phyloP scores from a whole-genome alignment of 2,888 invertebrate genomes.

The Hirtodrosophila duncani region DNA sequence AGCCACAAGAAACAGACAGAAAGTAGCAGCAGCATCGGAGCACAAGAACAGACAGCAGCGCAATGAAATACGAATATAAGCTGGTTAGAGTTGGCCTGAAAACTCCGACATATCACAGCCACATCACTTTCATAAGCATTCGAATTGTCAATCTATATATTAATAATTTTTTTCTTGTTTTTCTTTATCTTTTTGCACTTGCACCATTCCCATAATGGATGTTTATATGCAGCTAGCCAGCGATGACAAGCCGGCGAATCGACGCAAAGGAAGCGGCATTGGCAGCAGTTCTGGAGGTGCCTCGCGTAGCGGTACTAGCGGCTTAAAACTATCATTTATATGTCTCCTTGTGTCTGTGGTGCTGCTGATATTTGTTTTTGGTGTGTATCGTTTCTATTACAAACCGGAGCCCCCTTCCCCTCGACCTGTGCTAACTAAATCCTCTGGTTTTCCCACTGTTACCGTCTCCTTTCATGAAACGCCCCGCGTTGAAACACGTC shows the following conservation, averaged over 20 bases:
- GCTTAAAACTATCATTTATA: constrained; percentile 76
- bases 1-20: constrained; percentile 31
- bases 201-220: no score
- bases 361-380: constrained; percentile 75
- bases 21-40: constrained; percentile 1
- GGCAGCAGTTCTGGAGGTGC: constrained; percentile 35
- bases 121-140: not conserved
- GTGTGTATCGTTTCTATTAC: constrained; percentile 61
- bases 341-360: constrained; percentile 75
- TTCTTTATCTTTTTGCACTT: not conserved
- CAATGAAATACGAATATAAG: constrained; percentile 73
- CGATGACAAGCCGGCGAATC: constrained; percentile 58
- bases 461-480: constrained; percentile 33
- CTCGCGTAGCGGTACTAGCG: constrained; percentile 59
- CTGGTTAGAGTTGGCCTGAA: constrained; percentile 48
- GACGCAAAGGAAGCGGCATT: constrained; percentile 61
- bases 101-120: not conserved
- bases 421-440: constrained; percentile 44
- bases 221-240: constrained; percentile 54
- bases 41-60: constrained; percentile 18
- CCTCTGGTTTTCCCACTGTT: constrained; percentile 43
- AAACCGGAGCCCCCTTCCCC: not conserved
- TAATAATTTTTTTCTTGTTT: not conserved
- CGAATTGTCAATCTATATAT: not conserved
- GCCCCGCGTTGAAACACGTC: constrained; percentile 8